phyloP scores from a whole-genome alignment of 2,797 vertebrate species.

The Chloroceryle amazona region DNA sequence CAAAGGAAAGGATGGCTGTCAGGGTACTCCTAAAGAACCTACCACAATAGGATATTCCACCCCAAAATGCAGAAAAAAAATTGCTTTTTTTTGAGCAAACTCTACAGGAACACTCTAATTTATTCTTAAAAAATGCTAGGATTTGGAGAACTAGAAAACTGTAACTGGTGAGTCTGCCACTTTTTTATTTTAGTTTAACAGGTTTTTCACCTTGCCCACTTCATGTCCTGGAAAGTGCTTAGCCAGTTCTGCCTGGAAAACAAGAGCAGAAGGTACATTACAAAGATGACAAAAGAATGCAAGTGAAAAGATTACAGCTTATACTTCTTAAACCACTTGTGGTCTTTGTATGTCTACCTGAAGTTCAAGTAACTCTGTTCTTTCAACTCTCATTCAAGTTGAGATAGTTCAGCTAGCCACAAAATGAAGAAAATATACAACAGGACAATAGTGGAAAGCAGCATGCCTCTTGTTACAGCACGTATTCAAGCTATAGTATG shows the following conservation, averaged over 20 bases:
- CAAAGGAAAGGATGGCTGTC: background rate
- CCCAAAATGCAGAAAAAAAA: background rate
- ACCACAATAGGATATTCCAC: background rate
- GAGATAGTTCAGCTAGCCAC: background rate
- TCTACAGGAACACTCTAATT: background rate
- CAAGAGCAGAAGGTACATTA: background rate
- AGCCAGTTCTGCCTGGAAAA: background rate
- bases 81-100: background rate
- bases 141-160: background rate
- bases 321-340: background rate
- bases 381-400: background rate
- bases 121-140: background rate
- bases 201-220: background rate
- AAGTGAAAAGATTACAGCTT: background rate
- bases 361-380: fast-evolving
- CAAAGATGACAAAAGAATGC: background rate
- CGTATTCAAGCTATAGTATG: background rate
- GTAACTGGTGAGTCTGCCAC: background rate
- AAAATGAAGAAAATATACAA: no score
- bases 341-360: background rate
- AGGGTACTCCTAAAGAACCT: background rate
- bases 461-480: background rate
- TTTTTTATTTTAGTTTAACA: background rate
- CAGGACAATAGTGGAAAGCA: background rate
- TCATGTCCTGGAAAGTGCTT: background rate